These are phyloP conservation scores for Chloroclystis v-ata DNA, from an alignment of 2,888 invertebrate species.

Conservation along the genomic window DNA sequence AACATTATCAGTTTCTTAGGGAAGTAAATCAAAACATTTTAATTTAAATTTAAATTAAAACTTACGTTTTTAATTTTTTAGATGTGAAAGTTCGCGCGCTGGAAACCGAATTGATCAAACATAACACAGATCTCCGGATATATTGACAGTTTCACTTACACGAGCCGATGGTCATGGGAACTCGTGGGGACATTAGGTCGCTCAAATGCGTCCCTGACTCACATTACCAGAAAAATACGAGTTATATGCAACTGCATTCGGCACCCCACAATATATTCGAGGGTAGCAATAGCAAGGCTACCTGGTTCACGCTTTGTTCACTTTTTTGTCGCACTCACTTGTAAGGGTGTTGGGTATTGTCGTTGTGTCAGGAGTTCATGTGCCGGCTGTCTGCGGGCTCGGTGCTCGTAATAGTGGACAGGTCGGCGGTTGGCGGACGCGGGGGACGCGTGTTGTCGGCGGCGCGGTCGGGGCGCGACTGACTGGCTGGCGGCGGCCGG, in stretches of 20 bases:
- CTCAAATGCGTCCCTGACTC: too few relatives aligned
- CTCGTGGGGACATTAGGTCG: too few relatives aligned
- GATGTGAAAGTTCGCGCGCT: background rate
- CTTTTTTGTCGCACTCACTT: slow-evolving; percentile 45
- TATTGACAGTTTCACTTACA: background rate
- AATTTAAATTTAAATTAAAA: background rate
- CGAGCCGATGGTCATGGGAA: too few relatives aligned
- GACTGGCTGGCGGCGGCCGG: slow-evolving; percentile 17
- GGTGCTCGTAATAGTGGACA: slow-evolving; percentile 29
- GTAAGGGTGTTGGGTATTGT: slow-evolving; percentile 36
- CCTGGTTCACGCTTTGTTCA: slow-evolving; percentile 10
- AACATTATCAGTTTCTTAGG: background rate
- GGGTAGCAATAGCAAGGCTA: slow-evolving; percentile 10
- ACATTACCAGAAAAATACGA: slow-evolving; percentile 3
- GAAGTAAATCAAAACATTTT: background rate
- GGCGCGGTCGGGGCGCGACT: slow-evolving; percentile 52
- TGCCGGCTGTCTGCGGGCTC: slow-evolving; percentile 34
- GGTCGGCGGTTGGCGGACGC: slow-evolving; percentile 24
- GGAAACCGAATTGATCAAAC: background rate
- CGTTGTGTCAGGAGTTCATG: slow-evolving; percentile 61
- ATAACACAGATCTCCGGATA: background rate
- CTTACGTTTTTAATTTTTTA: background rate
- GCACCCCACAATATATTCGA: slow-evolving; percentile 10
- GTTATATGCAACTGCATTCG: slow-evolving; percentile 7
- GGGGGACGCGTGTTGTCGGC: slow-evolving; percentile 29